Conservation (phyloP, 64 coral and sea anemone genomes). For the Hydrozoanthus tunicans region DNA sequence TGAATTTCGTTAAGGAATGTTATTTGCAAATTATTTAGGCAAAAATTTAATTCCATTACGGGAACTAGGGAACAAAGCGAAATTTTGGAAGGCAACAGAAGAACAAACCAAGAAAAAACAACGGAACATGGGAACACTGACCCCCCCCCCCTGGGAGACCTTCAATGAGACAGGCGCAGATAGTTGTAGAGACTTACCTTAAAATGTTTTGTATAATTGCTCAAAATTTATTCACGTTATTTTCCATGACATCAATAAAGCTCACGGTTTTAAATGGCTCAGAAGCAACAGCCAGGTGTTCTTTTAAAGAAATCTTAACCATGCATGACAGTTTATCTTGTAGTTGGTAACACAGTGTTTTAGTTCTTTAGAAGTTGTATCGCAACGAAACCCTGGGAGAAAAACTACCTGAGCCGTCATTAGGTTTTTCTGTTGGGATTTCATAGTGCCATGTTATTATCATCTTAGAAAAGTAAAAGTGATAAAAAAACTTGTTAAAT, state of each 20-base stretch:
- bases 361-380: conserved; percentile 11
- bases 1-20: background rate
- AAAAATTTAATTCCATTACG: background rate
- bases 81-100: background rate
- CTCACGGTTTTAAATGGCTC: too few relatives aligned
- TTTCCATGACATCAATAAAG: too few relatives aligned
- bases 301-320: background rate
- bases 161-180: too few relatives aligned
- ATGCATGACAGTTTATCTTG: background rate
- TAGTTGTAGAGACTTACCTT: too few relatives aligned
- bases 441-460: background rate
- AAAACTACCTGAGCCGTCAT: background rate
- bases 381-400: conserved; percentile 8
- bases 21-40: background rate
- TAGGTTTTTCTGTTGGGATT: background rate
- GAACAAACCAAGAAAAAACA: background rate
- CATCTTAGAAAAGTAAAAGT: background rate
- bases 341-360: background rate
- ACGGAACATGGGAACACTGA: background rate
- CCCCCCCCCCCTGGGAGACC: too few relatives aligned
- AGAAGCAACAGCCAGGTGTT: too few relatives aligned
- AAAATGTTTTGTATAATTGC: too few relatives aligned
- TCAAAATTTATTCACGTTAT: too few relatives aligned
- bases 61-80: background rate
- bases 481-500: background rate